A percentile compares a stretch with the other conserved stretches of the same genome.
These are phyloP conservation scores for Labroides dimidiatus DNA, from an alignment of 2,797 vertebrate species.

Conservation along the genomic window DNA sequence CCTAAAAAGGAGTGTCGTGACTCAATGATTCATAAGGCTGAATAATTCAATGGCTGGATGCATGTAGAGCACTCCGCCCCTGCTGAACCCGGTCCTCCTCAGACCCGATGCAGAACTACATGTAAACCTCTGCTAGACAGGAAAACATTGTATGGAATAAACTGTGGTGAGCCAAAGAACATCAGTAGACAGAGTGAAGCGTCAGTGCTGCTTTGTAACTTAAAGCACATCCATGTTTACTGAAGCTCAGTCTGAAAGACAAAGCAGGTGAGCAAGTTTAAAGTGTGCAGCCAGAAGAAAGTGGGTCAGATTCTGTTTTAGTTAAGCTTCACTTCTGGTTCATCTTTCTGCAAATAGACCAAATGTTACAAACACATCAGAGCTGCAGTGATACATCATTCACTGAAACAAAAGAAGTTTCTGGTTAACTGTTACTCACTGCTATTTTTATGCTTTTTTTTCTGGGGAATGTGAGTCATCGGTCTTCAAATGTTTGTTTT, in stretches of 20 bases:
- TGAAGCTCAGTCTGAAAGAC: not conserved
- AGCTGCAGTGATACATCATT: not conserved
- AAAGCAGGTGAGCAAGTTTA: not conserved
- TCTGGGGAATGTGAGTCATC: too few relatives aligned
- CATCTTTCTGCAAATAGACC: not conserved
- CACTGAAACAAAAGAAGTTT: not conserved
- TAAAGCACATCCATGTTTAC: not conserved
- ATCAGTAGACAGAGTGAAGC: not conserved
- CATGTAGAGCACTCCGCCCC: slow-evolving; percentile 79
- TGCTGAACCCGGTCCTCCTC: slow-evolving; percentile 73
- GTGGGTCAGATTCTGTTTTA: slow-evolving; percentile 15
- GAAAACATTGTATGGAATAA: slow-evolving; percentile 1
- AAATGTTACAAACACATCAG: not conserved
- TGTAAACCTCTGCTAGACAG: slow-evolving; percentile 47
- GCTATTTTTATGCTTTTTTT: too few relatives aligned
- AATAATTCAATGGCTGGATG: slow-evolving; percentile 85
- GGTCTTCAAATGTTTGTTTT: too few relatives aligned
- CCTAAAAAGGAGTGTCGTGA: slow-evolving; percentile 78
- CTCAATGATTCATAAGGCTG: slow-evolving; percentile 87
- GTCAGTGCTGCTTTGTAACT: not conserved
- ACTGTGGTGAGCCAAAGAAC: not conserved
- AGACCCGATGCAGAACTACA: slow-evolving; percentile 48
- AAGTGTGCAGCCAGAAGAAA: slow-evolving; percentile 7
- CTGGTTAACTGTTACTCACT: too few relatives aligned
- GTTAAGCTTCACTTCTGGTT: not conserved